These are phyloP conservation scores for Hippocampus zosterae DNA, from an alignment of 2,113 vertebrate species.

Conservation along the genomic window DNA sequence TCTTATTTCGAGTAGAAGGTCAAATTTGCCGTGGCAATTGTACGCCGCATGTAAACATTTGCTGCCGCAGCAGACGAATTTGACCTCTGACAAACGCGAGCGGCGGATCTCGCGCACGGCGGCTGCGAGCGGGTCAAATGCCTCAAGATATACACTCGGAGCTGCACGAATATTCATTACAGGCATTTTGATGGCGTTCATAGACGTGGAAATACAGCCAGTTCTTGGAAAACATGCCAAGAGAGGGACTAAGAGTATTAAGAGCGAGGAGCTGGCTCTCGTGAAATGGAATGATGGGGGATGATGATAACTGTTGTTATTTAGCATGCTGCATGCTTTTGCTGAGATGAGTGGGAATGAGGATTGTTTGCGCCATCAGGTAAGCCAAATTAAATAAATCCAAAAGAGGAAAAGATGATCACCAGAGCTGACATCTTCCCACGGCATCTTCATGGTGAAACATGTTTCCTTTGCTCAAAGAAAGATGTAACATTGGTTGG, in stretches of 20 bases:
- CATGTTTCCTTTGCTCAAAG: slow-evolving; percentile 37
- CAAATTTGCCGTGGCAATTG: background rate
- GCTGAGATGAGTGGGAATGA: slow-evolving; percentile 32
- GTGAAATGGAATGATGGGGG: slow-evolving; percentile 21
- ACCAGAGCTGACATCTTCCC: slow-evolving; percentile 31
- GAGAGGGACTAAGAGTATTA: slow-evolving; percentile 56
- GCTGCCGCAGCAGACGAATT: background rate
- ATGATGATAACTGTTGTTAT: slow-evolving; percentile 8
- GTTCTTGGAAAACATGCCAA: slow-evolving; percentile 60
- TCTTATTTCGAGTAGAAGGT: slow-evolving; percentile 3
- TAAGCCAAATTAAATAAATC: slow-evolving; percentile 25
- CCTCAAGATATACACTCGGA: slow-evolving; percentile 47
- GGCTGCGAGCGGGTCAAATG: slow-evolving; percentile 39
- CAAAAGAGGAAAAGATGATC: slow-evolving; percentile 14
- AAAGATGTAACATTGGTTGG: background rate
- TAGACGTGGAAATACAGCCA: slow-evolving; percentile 54
- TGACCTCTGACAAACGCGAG: background rate
- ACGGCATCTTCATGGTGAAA: slow-evolving; percentile 29
- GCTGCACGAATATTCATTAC: slow-evolving; percentile 58
- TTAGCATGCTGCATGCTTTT: slow-evolving; percentile 19
- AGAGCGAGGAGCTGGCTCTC: slow-evolving; percentile 52
- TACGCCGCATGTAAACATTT: background rate
- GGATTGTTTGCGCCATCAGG: background rate
- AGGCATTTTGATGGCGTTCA: slow-evolving; percentile 58
- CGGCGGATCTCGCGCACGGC: slow-evolving; percentile 3